A percentile compares a stretch with the other conserved stretches of the same genome.
These are phyloP conservation scores for Buathra laborator DNA, from an alignment of 2,888 invertebrate species.

Conservation along the genomic window DNA sequence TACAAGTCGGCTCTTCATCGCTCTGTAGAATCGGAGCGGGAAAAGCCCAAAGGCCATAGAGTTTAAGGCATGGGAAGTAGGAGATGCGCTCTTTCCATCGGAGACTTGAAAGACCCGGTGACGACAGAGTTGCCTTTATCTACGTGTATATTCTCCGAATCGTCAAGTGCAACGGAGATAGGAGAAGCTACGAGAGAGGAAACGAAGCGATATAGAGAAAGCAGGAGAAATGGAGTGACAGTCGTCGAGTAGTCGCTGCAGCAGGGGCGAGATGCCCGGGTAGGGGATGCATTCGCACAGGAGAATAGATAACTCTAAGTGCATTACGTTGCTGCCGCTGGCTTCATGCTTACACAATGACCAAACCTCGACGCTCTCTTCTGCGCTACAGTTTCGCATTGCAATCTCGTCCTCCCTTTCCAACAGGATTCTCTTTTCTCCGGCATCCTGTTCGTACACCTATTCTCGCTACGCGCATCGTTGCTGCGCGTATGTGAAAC, in stretches of 20 bases:
- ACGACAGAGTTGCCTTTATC: constrained; percentile 35
- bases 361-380: constrained; percentile 59
- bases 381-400: constrained; percentile 21
- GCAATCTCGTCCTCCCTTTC: background rate
- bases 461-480: constrained; percentile 33
- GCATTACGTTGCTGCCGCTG: constrained; percentile 73
- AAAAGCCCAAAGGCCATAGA: background rate
- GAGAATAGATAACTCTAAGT: constrained; percentile 76
- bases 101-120: constrained; percentile 49
- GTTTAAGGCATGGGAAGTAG: background rate
- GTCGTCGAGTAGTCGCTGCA: constrained; percentile 70
- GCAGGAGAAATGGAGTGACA: constrained; percentile 72
- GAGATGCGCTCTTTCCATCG: constrained; percentile 26
- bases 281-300: constrained; percentile 16
- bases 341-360: constrained; percentile 73
- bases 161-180: constrained; percentile 19
- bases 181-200: constrained; percentile 27
- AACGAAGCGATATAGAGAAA: constrained; percentile 54
- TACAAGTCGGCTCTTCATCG: background rate
- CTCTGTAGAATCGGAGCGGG: background rate
- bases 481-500: constrained; percentile 4
- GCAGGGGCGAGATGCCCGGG: constrained; percentile 7
- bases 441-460: constrained; percentile 19
- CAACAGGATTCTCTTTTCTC: background rate
- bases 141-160: background rate